Base-by-base conservation (phyloP, 2,888 invertebrate genomes). In the Lamellibrachia columna region DNA sequence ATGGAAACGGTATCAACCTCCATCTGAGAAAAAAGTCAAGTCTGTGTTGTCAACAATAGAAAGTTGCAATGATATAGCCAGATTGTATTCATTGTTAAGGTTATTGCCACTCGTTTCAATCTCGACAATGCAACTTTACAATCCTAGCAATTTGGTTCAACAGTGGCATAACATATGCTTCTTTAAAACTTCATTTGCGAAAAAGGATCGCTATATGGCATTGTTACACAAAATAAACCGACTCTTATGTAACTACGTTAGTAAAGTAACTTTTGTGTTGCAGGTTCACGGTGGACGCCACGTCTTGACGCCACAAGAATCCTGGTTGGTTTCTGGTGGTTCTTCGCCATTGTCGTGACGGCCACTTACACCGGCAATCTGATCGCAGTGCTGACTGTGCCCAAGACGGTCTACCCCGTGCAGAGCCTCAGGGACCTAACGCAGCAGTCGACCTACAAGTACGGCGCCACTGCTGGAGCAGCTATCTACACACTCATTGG, bases 321-420 rank as follows among this genome's bases (percentile, higher is more conserved):
- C 40, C 9, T 93, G 58, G 90, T 93, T 7, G 93, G 91, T 6
- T 92, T 91, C 92, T 93, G 93, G 92, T 93, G 93, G 93, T 92
- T 93, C 58, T 93, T 93, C 92, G n/a, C 60, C 91, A 92, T 93
- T n/a, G 93, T 92, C 9, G 52, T 93, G n/a, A 53, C 92, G 7
- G 93, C 93, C 58, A 92, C 92, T 22, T 93, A 93, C 92, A 93
- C 93, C 4, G 93, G 93, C 9, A 93, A 93, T 58, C 92, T 93
- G 55, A 93, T 93, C 11, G 93, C 93, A 2, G 92, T 93, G 90
- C 60, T 93, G 8, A 92, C 93, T 7, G 93, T 93, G 7, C 93
- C 93, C 15, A 92, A 92, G 58, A 91, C 92, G 15, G 53, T 55
- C 7, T 91, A 92, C 11, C 93, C 93, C 15, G 75, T 93, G 22